These are phyloP conservation scores for Staurois parvus DNA, from an alignment of 2,797 vertebrate genomes.

Conservation along the genomic window DNA sequence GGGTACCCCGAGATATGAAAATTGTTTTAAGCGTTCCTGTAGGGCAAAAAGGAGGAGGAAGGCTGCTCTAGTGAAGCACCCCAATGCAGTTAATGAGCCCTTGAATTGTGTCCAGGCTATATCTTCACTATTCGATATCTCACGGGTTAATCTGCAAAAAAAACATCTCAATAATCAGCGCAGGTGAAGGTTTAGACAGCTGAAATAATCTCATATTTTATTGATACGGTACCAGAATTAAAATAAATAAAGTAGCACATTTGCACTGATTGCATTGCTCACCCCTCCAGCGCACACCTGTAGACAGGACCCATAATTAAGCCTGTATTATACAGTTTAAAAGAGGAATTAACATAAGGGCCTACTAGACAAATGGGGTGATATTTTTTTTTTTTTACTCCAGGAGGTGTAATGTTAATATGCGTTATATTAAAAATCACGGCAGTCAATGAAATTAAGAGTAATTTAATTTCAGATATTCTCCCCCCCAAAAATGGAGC, in stretches of 20 bases:
- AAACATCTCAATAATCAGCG: slow-evolving; percentile 12
- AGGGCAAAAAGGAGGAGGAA: too few relatives aligned
- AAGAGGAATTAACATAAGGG: slow-evolving; percentile 50
- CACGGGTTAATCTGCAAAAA: slow-evolving; percentile 41
- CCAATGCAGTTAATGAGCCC: too few relatives aligned
- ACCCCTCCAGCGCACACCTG: slow-evolving; percentile 46
- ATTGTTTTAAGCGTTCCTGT: too few relatives aligned
- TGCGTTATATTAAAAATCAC: slow-evolving; percentile 50
- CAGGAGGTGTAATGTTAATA: slow-evolving; percentile 40
- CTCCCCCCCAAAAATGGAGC: slow-evolving; percentile 30
- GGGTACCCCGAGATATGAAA: too few relatives aligned
- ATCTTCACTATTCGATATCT: too few relatives aligned
- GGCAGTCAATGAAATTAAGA: slow-evolving; percentile 40
- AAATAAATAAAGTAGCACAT: slow-evolving; percentile 40
- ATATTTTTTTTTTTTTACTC: background rate
- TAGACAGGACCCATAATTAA: slow-evolving; percentile 49
- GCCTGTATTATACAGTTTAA: slow-evolving; percentile 52
- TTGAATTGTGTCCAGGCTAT: too few relatives aligned
- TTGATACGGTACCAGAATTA: slow-evolving; percentile 56
- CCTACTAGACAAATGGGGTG: slow-evolving; percentile 34
- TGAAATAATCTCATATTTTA: slow-evolving; percentile 60
- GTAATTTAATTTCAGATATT: slow-evolving; percentile 54
- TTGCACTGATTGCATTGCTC: slow-evolving; percentile 50
- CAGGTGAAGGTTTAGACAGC: slow-evolving; percentile 53
- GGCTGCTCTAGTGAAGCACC: too few relatives aligned